Evolutionary conservation across 2,888 invertebrate species (phyloP), one percentile per base, ranked within the genome.

Genomic region (Psylliodes chrysocephalus): DNA sequence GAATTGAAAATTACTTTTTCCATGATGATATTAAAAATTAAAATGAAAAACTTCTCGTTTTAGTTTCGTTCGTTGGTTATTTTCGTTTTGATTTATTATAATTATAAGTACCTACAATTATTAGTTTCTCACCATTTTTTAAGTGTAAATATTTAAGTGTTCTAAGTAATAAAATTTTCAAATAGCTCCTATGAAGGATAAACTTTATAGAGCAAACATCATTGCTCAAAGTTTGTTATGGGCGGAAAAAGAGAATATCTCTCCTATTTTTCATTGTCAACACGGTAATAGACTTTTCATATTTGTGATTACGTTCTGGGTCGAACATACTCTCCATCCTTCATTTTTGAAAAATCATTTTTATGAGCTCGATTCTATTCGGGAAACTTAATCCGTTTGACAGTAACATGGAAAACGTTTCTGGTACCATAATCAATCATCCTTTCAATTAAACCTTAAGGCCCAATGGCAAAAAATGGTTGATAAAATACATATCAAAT

Each of bases 371-470:
- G 18, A 19, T 19, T 1, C n/a, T 30, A 33, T 33, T 52, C 52
- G n/a, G 7, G n/a, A n/a, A 17, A 12, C 55, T 30, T 22, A 55
- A 55, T 42, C 44, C 44, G 15, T 55, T 54, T 42, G 42, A 25
- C 42, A 55, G 14, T 15, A 6, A 55, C 55, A 55, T 28, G 44
- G 30, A 55, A 55, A 55, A 18, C 42, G 55, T 55, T 55, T 55
- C 42, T 55, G 15, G 44, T 18, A 28, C 28, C 44, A 25, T 55
- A 55, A 44, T 55, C 55, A 55, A 55, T 55, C 55, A 55, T 19
- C n/a, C 30, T n/a, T 54, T 25, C 54, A 54, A 55, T 55, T 28
- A 55, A 33, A 7, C n/a, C 28, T 28, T 28, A 55, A 55, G 25
- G 49, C 15, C 28, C 49, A 28, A 42, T 42, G 42, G 17, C 8